These are phyloP conservation scores for Mormyrus proboscirostris DNA, from an alignment of 2,797 vertebrate species.

Conservation along the genomic window DNA sequence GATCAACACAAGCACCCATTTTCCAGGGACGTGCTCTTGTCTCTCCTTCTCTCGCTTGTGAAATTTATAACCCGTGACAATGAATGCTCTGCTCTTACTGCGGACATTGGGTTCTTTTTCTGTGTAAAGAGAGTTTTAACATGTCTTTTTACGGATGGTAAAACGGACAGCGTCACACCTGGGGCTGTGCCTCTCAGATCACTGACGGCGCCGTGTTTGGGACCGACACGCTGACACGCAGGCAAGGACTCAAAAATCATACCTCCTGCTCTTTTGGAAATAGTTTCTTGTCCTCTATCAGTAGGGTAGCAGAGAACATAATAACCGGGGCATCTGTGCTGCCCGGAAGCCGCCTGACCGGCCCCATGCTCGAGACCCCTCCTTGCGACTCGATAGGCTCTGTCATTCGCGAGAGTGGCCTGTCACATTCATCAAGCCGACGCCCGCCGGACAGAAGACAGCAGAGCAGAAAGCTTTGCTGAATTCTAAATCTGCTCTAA, in stretches of 20 bases:
- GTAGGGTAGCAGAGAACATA: background rate
- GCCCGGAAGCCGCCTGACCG: background rate
- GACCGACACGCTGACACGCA: background rate
- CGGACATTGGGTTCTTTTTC: background rate
- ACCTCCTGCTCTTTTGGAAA: background rate
- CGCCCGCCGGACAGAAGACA: background rate
- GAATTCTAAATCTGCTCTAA: background rate
- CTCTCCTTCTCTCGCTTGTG: background rate
- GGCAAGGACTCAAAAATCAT: background rate
- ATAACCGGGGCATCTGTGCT: background rate
- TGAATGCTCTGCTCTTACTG: background rate
- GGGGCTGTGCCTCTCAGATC: background rate
- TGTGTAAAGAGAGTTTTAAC: background rate
- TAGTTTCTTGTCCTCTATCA: background rate
- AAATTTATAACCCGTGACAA: background rate
- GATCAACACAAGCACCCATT: background rate
- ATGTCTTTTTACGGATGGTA: background rate
- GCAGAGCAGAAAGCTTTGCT: background rate
- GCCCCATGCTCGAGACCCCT: background rate
- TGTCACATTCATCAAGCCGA: background rate
- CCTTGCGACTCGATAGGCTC: background rate
- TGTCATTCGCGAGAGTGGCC: background rate
- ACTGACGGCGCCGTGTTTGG: background rate
- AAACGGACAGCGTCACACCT: background rate
- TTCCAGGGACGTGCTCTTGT: background rate